phyloP scores from a whole-genome alignment of 2,797 vertebrate species.

The Aeoliscus strigatus region DNA sequence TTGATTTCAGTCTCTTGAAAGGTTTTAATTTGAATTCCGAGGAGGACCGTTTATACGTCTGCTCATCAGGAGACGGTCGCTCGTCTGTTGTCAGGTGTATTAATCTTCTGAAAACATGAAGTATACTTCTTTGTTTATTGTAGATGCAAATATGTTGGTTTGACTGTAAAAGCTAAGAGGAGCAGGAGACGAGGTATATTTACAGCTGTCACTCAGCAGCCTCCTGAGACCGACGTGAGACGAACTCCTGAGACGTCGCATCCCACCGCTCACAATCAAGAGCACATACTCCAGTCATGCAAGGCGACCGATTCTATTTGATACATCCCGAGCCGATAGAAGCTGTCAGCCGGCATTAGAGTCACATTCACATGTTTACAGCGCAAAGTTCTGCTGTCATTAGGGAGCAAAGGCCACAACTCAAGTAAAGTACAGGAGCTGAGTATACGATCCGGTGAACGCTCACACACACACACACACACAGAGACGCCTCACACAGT shows the following conservation, averaged over 20 bases:
- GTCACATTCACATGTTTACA: conserved; percentile 71
- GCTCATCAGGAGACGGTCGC: conserved; percentile 5
- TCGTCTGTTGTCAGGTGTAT: conserved; percentile 29
- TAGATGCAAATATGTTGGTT: conserved; percentile 54
- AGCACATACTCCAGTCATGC: conserved; percentile 74
- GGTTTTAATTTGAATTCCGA: too few species aligned
- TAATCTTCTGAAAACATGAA: conserved; percentile 50
- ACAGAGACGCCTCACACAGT: too few species aligned
- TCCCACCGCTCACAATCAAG: conserved; percentile 68
- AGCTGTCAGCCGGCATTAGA: conserved; percentile 75
- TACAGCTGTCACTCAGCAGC: conserved; percentile 77
- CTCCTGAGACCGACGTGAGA: conserved; percentile 66
- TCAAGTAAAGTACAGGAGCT: conserved; percentile 54
- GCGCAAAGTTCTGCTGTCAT: conserved; percentile 71
- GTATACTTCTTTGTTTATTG: conserved; percentile 51
- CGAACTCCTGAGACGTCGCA: conserved; percentile 67
- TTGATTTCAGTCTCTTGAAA: too few species aligned
- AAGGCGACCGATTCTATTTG: conserved; percentile 78
- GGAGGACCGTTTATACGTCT: too few species aligned
- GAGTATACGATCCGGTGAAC: too few species aligned
- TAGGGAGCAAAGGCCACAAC: conserved; percentile 73
- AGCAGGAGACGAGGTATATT: conserved; percentile 64
- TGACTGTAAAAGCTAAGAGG: conserved; percentile 49
- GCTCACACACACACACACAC: too few species aligned
- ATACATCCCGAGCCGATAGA: conserved; percentile 72